Evolutionary conservation across 2,888 invertebrate species (phyloP).

Genomic region (Pachydiplax longipennis): DNA sequence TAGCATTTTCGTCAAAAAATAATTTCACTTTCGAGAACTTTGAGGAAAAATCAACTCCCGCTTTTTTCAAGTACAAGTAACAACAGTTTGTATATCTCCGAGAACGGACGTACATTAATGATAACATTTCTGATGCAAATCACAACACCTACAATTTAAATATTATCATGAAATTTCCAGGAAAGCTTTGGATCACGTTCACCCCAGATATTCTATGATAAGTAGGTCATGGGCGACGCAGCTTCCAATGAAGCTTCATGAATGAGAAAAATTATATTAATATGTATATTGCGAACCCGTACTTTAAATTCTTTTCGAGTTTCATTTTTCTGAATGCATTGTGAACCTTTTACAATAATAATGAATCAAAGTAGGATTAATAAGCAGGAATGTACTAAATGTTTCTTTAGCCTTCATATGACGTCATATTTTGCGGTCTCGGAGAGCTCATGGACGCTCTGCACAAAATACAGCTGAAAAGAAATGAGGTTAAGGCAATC

Average conservation of each 20-base stretch:
- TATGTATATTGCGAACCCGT: background rate
- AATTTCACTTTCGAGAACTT: background rate
- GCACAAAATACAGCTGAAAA: background rate
- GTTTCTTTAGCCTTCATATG: background rate
- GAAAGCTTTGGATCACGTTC: background rate
- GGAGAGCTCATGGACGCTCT: background rate
- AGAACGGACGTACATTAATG: too few relatives aligned
- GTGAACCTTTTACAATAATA: too few relatives aligned
- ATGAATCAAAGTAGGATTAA: background rate
- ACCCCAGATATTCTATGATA: background rate
- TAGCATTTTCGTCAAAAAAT: background rate
- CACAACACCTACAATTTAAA: background rate
- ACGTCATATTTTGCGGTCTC: slow-evolving; percentile 10
- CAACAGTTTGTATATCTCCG: background rate
- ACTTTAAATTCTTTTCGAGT: background rate
- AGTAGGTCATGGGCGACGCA: slow-evolving; percentile 27
- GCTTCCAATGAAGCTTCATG: background rate
- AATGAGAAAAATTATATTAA: background rate
- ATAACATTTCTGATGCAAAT: too few relatives aligned
- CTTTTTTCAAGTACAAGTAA: background rate
- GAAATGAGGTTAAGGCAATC: slow-evolving; percentile 42
- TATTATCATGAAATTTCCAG: background rate
- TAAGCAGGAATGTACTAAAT: background rate
- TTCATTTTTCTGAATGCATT: too few relatives aligned
- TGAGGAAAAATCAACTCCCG: background rate